Evolutionary conservation across 92 coral and sea anemone genomes (phyloP), one percentile per base, ranked within the genome.

Genomic region (Epizoanthus ramosus): DNA sequence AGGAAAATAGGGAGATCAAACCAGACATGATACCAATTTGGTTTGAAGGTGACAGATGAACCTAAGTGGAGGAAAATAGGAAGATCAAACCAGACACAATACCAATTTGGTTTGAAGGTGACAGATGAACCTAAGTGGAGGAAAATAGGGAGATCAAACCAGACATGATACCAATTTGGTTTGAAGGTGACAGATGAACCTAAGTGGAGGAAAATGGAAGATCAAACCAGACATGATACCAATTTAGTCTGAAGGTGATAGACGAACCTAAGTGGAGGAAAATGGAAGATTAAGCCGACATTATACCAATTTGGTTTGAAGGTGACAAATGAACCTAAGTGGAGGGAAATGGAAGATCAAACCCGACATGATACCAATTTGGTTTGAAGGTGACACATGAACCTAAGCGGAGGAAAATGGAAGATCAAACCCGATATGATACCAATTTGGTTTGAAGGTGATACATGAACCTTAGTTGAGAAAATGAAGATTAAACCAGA

Each of bases 121-220:
- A 28, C 87, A 95, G 93, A 59, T 95, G 66, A 93, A 89, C 37
- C 98, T 97, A 52, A 92, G 31, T 28, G 31, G 31, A 28, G 31
- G 31, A 0, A 28, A 28, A 28, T 28, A 28, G 31, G 31, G 2
- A 28, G 31, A 28, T 28, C 2, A 28, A 28, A 28, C 31, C 31
- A 28, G 31, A 88, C 57, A 85, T 13, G 31, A 95, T 86, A 15
- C 97, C 94, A 47, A 95, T 85, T 43, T 89, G 88, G 80, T 95
- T 95, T n/a, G 87, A 21, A 97, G 98, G 71, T 93, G 89, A 50
- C 31, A 28, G 31, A 58, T 37, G 10, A 23, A 95, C 98, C 95
- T 85, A 84, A 88, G 93, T 95, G 88, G 93, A 93, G 8, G 98
- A 97, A 86, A 95, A 92, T 28, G 31, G 31, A 87, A 95, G 93